phyloP scores from a whole-genome alignment of 2,113 vertebrate species.

The Mormoops blainvillei region DNA sequence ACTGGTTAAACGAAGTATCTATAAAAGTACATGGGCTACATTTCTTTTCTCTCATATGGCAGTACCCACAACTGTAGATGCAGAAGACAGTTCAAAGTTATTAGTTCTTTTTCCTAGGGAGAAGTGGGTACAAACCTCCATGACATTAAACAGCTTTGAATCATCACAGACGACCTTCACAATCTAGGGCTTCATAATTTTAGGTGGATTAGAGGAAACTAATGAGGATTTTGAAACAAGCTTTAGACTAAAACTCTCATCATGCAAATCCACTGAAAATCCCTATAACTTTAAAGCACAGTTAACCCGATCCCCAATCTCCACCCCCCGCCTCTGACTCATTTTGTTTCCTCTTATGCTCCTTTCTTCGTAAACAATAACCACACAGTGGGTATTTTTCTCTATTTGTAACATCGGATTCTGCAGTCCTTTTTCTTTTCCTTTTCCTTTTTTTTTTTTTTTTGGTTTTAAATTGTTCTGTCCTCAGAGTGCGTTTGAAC shows the following conservation, averaged over 20 bases:
- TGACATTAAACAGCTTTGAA: constrained; percentile 62
- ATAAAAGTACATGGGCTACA: background rate
- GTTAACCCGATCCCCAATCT: constrained; percentile 26
- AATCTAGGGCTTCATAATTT: constrained; percentile 77
- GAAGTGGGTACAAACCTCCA: constrained; percentile 13
- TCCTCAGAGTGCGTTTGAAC: constrained; percentile 67
- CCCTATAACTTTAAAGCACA: constrained; percentile 71
- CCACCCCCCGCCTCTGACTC: constrained; percentile 59
- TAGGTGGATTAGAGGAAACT: constrained; percentile 81
- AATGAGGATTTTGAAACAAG: constrained; percentile 81
- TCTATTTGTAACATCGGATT: constrained; percentile 40
- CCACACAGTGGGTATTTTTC: constrained; percentile 16
- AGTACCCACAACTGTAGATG: background rate
- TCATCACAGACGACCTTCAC: constrained; percentile 72
- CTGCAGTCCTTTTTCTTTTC: constrained; percentile 20
- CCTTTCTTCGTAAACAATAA: constrained; percentile 10
- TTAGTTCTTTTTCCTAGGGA: background rate
- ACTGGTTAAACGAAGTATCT: background rate
- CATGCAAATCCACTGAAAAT: constrained; percentile 79
- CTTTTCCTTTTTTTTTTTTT: constrained; percentile 21
- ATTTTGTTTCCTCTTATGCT: constrained; percentile 61
- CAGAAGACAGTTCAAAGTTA: background rate
- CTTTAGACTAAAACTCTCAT: constrained; percentile 85
- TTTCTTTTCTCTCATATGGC: background rate
- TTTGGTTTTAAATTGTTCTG: constrained; percentile 32